Evolutionary conservation across 2,888 invertebrate species (phyloP).

Genomic region (Tryphoninae sp.): DNA sequence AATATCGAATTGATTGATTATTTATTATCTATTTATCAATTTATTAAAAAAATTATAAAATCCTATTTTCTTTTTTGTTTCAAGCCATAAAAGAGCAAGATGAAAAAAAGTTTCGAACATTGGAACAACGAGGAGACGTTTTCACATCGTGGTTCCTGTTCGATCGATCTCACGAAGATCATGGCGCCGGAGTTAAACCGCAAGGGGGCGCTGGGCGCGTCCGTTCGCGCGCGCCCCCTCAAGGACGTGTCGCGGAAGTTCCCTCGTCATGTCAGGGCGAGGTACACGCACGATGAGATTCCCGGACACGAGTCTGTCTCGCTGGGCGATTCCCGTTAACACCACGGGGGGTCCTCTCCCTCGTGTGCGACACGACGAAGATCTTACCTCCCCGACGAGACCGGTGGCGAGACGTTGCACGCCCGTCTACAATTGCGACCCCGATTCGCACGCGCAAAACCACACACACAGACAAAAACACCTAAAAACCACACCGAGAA

Average conservation of each 20-base stretch:
- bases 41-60: no score
- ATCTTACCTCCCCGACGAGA: slow-evolving; percentile 62
- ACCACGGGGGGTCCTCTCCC: slow-evolving; percentile 73
- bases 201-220: slow-evolving; percentile 4
- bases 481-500: background rate
- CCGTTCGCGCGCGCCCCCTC: slow-evolving; percentile 20
- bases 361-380: slow-evolving; percentile 57
- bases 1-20: no score
- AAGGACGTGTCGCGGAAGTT: slow-evolving; percentile 53
- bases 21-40: no score
- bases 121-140: background rate
- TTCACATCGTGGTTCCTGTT: slow-evolving; percentile 9
- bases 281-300: slow-evolving; percentile 24
- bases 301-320: slow-evolving; percentile 23
- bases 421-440: slow-evolving; percentile 18
- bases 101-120: background rate
- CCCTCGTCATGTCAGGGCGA: slow-evolving; percentile 24
- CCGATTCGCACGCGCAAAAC: slow-evolving; percentile 34
- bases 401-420: slow-evolving; percentile 67
- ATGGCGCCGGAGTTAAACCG: slow-evolving; percentile 33
- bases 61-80: no score
- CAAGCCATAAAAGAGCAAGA: background rate
- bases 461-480: slow-evolving; percentile 5
- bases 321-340: slow-evolving; percentile 71
- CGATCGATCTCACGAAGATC: slow-evolving; percentile 53